Conservation (phyloP, 2,888 invertebrate genomes). For the Diloba caeruleocephala region DNA sequence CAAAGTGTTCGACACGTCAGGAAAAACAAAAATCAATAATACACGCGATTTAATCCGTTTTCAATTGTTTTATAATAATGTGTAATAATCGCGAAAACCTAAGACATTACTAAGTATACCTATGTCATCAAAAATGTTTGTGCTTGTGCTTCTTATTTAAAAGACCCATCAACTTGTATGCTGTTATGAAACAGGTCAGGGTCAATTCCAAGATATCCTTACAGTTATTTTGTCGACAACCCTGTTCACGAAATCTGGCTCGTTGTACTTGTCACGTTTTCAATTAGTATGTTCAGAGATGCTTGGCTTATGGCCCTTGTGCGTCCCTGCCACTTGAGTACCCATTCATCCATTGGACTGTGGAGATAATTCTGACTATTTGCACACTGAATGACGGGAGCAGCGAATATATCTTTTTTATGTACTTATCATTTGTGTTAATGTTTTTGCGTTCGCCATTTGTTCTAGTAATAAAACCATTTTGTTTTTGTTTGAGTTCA, state of each 20-base stretch:
- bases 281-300: slow-evolving; percentile 79
- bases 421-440: slow-evolving; percentile 38
- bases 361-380: slow-evolving; percentile 52
- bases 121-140: too few species aligned
- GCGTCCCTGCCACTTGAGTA: slow-evolving; percentile 52
- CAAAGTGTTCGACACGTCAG: too few species aligned
- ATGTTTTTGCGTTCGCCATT: slow-evolving; percentile 26
- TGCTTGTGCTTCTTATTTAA: too few species aligned
- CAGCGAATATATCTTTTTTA: slow-evolving; percentile 47
- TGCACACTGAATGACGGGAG: slow-evolving; percentile 45
- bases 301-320: slow-evolving; percentile 70
- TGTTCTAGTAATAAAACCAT: neutral
- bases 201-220: slow-evolving; percentile 3
- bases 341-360: slow-evolving; percentile 48
- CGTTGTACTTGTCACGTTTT: slow-evolving; percentile 80
- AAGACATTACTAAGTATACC: too few species aligned
- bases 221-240: slow-evolving; percentile 44
- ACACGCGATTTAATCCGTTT: too few species aligned
- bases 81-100: too few species aligned
- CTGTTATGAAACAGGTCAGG: slow-evolving; percentile 3
- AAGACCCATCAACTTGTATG: neutral
- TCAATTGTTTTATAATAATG: too few species aligned
- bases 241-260: slow-evolving; percentile 57
- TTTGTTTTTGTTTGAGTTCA: neutral
- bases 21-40: too few species aligned